These are phyloP conservation scores for Panagrolaimus sp. DNA, from an alignment of 1,140 invertebrate genomes.

Conservation along the genomic window DNA sequence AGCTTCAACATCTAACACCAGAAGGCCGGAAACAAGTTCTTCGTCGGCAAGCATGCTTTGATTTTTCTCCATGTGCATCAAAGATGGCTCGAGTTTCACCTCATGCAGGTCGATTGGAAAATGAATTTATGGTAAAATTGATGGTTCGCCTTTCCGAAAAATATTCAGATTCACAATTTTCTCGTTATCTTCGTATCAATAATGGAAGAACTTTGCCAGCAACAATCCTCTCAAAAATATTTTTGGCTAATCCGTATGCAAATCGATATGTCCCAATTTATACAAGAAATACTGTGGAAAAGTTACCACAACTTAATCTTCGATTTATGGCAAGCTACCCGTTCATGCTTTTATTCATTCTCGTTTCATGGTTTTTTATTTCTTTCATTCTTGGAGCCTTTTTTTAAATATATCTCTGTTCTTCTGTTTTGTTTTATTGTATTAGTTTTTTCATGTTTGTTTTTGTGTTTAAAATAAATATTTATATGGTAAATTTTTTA, in stretches of 20 bases:
- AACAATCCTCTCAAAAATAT: not conserved
- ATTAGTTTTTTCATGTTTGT: no score
- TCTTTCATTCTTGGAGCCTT: not conserved
- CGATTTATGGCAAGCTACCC: conserved; percentile 14
- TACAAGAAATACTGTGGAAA: not conserved
- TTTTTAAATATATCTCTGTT: not conserved
- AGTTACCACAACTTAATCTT: not conserved
- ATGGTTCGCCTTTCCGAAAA: not conserved
- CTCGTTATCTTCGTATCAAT: not conserved
- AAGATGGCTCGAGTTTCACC: not conserved
- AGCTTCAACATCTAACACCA: conserved; percentile 2
- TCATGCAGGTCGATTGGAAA: not conserved
- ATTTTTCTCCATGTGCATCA: conserved; percentile 13
- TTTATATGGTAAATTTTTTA: no score
- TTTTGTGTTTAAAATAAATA: no score
- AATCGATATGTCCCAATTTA: not conserved
- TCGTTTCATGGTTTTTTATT: not conserved
- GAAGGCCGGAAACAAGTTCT: not conserved
- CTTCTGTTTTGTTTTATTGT: not conserved
- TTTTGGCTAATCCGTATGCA: not conserved
- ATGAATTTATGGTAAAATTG: not conserved
- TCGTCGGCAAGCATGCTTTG: not conserved
- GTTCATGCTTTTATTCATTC: not conserved
- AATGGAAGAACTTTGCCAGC: not conserved
- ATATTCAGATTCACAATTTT: not conserved